phyloP scores from a whole-genome alignment of 2,113 vertebrate species.

The Microcebus griseorufus region DNA sequence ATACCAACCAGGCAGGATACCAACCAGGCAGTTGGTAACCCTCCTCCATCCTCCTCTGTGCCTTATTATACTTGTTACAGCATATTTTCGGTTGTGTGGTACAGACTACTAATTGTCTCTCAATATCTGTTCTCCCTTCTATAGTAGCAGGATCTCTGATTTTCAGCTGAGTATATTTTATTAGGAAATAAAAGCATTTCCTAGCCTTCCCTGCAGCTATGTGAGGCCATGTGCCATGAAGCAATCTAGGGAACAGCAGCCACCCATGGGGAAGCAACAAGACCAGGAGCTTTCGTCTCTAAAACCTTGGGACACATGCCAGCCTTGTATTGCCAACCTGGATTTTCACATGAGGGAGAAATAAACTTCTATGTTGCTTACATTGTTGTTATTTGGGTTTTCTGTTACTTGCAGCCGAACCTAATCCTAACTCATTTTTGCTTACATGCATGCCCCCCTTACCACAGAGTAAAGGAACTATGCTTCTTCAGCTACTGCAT shows the following conservation, averaged over 20 bases:
- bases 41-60: not conserved
- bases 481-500: not conserved
- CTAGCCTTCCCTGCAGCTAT: not conserved
- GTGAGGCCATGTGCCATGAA: not conserved
- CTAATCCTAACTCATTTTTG: not conserved
- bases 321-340: not conserved
- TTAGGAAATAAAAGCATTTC: not conserved
- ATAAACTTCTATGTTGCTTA: not conserved
- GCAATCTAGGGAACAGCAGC: not conserved
- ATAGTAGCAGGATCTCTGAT: not conserved
- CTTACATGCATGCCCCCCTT: not conserved
- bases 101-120: not conserved
- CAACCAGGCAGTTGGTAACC: not conserved
- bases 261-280: not conserved
- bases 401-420: not conserved
- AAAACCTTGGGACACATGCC: not conserved
- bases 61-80: not conserved
- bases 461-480: not conserved
- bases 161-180: not conserved
- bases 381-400: not conserved
- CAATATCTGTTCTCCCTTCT: not conserved
- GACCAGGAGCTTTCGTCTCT: not conserved
- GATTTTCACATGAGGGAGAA: not conserved
- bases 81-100: not conserved
- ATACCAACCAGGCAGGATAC: too few relatives aligned